phyloP scores from a whole-genome alignment of 2,888 invertebrate genomes.

The Mesorhabditis spiculigera region DNA sequence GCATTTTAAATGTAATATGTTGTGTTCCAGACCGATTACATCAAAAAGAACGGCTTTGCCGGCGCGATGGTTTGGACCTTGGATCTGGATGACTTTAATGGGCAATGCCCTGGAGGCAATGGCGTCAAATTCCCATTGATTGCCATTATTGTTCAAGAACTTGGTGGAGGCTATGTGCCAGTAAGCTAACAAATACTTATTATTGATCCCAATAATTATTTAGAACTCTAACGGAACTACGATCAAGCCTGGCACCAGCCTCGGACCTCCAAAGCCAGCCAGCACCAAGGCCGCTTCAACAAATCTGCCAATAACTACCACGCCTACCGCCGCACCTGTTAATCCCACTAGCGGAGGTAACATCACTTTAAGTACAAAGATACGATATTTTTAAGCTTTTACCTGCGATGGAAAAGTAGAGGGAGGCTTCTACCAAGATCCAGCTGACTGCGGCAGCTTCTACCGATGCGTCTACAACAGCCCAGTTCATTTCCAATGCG shows the following conservation, averaged over 20 bases:
- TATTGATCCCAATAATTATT: too few species aligned
- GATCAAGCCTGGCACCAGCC: too few species aligned
- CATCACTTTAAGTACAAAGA: too few species aligned
- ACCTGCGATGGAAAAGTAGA: not conserved
- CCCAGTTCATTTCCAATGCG: constrained; percentile 52
- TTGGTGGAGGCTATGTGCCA: constrained; percentile 21
- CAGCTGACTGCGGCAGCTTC: constrained; percentile 39
- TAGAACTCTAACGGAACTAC: too few species aligned
- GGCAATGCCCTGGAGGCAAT: constrained; percentile 26
- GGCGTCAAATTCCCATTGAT: constrained; percentile 35
- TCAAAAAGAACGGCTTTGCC: constrained; percentile 32
- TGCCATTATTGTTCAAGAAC: constrained; percentile 23
- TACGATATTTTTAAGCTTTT: too few species aligned
- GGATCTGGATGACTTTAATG: constrained; percentile 49
- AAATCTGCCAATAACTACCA: too few species aligned
- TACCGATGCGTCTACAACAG: constrained; percentile 50
- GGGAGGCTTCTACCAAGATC: constrained; percentile 54
- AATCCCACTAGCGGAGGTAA: too few species aligned
- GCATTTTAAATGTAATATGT: not conserved
- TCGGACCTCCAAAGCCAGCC: too few species aligned
- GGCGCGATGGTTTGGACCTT: constrained; percentile 51
- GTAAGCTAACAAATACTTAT: not conserved
- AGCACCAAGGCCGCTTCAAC: too few species aligned
- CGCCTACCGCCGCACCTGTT: too few species aligned
- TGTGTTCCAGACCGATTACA: constrained; percentile 23